Conservation (phyloP, 2,797 vertebrate genomes). For the Aulostomus chinensis region DNA sequence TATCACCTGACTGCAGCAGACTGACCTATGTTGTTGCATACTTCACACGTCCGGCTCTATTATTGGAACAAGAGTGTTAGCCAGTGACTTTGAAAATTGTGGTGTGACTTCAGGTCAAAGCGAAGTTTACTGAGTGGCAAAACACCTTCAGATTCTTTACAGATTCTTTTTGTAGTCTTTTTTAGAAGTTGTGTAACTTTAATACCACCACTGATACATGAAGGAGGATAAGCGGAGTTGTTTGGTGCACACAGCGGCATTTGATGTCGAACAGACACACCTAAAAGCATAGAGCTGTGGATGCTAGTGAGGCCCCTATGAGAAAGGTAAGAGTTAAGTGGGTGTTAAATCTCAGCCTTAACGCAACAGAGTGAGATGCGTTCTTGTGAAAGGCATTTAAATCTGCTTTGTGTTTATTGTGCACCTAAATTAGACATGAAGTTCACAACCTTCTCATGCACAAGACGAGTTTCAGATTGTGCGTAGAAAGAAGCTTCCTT, state of each 20-base stretch:
- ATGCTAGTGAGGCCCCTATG: not conserved
- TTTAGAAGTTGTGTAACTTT: slow-evolving; percentile 1
- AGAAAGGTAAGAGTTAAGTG: slow-evolving; percentile 38
- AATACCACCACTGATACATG: not conserved
- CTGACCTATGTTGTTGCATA: slow-evolving; percentile 59
- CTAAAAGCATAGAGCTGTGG: slow-evolving; percentile 6
- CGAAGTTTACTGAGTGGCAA: not conserved
- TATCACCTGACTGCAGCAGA: slow-evolving; percentile 65
- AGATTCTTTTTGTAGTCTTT: not conserved
- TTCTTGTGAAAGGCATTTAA: no score
- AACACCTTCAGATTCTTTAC: slow-evolving; percentile 3
- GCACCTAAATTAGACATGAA: no score
- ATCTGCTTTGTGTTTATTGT: no score
- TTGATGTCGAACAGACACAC: slow-evolving; percentile 3
- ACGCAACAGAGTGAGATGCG: not conserved
- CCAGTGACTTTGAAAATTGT: slow-evolving; percentile 66
- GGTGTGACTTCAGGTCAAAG: slow-evolving; percentile 23
- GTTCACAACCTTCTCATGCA: no score
- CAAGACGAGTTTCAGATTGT: not conserved
- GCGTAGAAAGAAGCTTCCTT: not conserved
- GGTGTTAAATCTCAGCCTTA: not conserved
- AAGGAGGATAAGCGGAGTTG: slow-evolving; percentile 13
- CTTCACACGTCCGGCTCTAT: slow-evolving; percentile 69
- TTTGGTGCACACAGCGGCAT: slow-evolving; percentile 12
- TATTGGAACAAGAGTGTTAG: slow-evolving; percentile 72